Conservation (phyloP, 2,797 vertebrate species). For the Megalops cyprinoides region DNA sequence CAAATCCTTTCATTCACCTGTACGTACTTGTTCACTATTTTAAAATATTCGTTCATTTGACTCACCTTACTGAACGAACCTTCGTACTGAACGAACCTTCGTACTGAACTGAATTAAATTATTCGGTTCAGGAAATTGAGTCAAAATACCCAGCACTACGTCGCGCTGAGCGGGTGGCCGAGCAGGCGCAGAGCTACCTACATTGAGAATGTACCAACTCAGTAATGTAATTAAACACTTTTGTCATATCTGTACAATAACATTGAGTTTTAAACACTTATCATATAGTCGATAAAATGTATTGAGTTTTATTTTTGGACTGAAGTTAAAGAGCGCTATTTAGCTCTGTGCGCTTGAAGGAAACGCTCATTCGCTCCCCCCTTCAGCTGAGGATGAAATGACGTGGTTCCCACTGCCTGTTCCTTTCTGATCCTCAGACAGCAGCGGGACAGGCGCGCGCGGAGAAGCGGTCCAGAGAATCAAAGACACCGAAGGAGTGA, state of each 20-base stretch:
- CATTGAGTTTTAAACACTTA: background rate
- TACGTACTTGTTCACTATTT: too few relatives aligned
- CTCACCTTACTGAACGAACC: too few relatives aligned
- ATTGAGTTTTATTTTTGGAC: background rate
- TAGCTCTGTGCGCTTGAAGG: background rate
- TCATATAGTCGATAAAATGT: background rate
- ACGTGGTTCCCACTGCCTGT: constrained; percentile 1
- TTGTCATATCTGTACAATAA: background rate
- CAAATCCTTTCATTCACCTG: too few relatives aligned
- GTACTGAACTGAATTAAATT: too few relatives aligned
- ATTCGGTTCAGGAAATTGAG: too few relatives aligned
- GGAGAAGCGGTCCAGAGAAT: constrained; percentile 8
- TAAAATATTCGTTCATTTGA: too few relatives aligned
- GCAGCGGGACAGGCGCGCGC: constrained; percentile 1
- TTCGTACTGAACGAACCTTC: too few relatives aligned
- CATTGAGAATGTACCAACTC: constrained; percentile 5
- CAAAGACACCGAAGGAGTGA: background rate
- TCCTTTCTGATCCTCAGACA: constrained; percentile 21
- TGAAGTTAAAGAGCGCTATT: too few relatives aligned
- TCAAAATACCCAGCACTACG: too few relatives aligned
- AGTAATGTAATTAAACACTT: background rate
- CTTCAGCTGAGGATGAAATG: background rate
- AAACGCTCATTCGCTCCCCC: background rate
- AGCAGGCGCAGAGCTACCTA: background rate
- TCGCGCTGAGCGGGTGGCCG: too few relatives aligned